Evolutionary conservation across 2,797 vertebrate genomes (phyloP).

Genomic region (Pelochelys cantorii): DNA sequence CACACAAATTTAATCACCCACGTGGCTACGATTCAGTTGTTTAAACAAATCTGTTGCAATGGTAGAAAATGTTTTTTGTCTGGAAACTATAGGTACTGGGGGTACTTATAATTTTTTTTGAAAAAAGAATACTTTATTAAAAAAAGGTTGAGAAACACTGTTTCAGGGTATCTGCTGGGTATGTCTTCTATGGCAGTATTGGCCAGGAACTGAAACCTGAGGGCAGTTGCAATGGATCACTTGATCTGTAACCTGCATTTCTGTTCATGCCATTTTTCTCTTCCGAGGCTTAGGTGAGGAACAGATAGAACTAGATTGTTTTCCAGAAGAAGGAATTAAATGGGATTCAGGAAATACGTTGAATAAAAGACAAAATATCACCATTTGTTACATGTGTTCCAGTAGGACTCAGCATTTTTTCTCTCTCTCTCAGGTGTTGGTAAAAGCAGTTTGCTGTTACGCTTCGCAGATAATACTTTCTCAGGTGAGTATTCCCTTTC

Average conservation of each 20-base stretch:
- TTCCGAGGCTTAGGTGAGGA: neutral
- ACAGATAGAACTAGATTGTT: neutral
- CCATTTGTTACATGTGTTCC: neutral
- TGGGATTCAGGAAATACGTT: neutral
- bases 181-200: neutral
- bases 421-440: conserved; percentile 90
- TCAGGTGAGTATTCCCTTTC: conserved; percentile 88
- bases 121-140: too few relatives aligned
- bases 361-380: neutral
- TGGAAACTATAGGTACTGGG: too few relatives aligned
- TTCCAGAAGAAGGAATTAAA: neutral
- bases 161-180: neutral
- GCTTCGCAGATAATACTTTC: conserved; percentile 99
- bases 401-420: conserved; percentile 43
- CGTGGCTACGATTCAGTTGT: too few relatives aligned
- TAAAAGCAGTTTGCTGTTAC: conserved; percentile 98
- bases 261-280: neutral
- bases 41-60: too few relatives aligned
- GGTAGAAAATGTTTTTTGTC: too few relatives aligned
- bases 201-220: neutral
- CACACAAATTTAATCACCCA: too few relatives aligned
- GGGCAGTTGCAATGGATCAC: neutral
- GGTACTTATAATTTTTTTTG: too few relatives aligned
- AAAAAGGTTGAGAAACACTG: neutral
- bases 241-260: neutral